Base-by-base conservation (phyloP, 2,797 vertebrate species). In the Fringilla coelebs region DNA sequence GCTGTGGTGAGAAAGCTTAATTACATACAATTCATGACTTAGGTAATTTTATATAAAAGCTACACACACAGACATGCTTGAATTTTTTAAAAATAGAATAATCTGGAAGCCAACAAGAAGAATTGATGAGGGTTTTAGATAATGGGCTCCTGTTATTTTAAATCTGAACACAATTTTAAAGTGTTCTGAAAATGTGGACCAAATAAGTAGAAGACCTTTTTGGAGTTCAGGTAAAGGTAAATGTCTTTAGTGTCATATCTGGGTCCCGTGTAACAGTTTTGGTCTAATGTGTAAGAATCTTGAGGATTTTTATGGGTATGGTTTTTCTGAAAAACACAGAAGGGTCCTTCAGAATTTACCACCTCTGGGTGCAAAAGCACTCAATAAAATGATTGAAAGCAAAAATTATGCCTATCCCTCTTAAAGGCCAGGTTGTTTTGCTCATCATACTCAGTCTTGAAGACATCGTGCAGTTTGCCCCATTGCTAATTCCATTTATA, bases 401-500 rank as follows among this genome's bases (percentile, higher is more conserved):
- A 90, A 67, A 85, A 88, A 46, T 74, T 25, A 22, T 29, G 7
- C 17, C 34, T 74, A 14, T 77, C 4, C 26, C 3, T 70, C 20
- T 75, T 75, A 54, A 90, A 89, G 40, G 15, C 34, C 3, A 4
- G 31, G 11, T 62, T 81, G 15, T 86, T 87, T 90, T 79, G 32
- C 34, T 79, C 25, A 36, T 82, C 41, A 63, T 14, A 79, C 34
- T 63, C 4, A 1, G 57, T 70, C 43, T 46, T 63, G 43, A 94
- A 79, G 71, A 66, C 71, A 76, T 73, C 6, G 5, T 79, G 29
- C 34, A 71, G 48, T 90, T 90, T 67, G 57, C 80, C 45, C 61
- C 38, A 17, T 75, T 82, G 71, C 61, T 94, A 90, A 92, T 93
- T 89, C 31, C 45, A 36, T 82, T 95, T 89, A 79, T 74, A 65